These are phyloP conservation scores for Griposia aprilina DNA, from an alignment of 2,888 invertebrate genomes.

Conservation along the genomic window DNA sequence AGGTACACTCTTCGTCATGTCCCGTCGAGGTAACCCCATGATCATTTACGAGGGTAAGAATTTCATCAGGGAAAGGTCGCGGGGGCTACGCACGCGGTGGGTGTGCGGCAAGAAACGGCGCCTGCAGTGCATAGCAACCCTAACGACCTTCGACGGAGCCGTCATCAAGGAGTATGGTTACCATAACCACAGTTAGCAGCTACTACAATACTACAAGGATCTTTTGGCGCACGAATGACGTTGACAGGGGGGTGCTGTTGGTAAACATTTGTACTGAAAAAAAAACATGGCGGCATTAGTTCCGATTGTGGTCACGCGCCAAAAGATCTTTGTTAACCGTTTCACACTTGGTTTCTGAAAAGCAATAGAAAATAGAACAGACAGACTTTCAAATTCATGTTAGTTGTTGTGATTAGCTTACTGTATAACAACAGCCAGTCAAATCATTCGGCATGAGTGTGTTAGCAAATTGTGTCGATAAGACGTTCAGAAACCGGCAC, in stretches of 20 bases:
- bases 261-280: background rate
- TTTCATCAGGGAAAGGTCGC: slow-evolving; percentile 79
- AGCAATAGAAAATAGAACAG: background rate
- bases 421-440: background rate
- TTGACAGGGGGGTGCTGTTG: background rate
- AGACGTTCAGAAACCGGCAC: background rate
- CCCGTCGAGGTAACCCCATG: slow-evolving; percentile 84
- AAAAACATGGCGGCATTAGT: too few species aligned
- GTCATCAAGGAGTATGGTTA: slow-evolving; percentile 78
- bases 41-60: slow-evolving; percentile 79
- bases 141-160: slow-evolving; percentile 77
- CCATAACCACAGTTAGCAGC: slow-evolving; percentile 81
- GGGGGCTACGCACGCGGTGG: slow-evolving; percentile 78
- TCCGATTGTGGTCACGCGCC: background rate
- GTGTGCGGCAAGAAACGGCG: slow-evolving; percentile 83
- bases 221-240: background rate
- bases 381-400: background rate
- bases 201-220: background rate
- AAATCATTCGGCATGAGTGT: background rate
- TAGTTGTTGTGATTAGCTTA: background rate
- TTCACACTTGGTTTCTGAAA: background rate
- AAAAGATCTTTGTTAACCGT: too few species aligned
- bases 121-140: slow-evolving; percentile 78
- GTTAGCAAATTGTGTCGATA: background rate
- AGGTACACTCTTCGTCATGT: slow-evolving; percentile 76